These are phyloP conservation scores for Lithosia quadra DNA, from an alignment of 2,888 invertebrate genomes.

Conservation along the genomic window DNA sequence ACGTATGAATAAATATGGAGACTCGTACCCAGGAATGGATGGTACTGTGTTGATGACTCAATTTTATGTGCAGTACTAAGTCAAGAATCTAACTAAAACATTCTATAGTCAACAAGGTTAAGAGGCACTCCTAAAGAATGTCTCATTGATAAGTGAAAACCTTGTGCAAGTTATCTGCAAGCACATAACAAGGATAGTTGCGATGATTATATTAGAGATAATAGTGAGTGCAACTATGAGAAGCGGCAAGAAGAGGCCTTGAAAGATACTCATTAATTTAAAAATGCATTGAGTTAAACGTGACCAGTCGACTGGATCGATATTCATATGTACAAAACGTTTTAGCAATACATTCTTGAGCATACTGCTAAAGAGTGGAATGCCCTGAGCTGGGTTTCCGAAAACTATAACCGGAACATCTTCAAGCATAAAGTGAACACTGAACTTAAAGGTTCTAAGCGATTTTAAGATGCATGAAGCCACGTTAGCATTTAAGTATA, in stretches of 20 bases:
- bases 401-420: background rate
- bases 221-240: background rate
- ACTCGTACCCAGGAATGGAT: background rate
- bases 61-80: background rate
- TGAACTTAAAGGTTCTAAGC: background rate
- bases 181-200: conserved; percentile 2
- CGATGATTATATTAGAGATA: background rate
- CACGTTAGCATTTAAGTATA: background rate
- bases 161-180: conserved; percentile 17
- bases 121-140: conserved; percentile 30
- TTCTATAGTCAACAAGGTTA: conserved; percentile 10
- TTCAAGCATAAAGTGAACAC: no score
- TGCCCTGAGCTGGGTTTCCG: background rate
- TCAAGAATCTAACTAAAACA: background rate
- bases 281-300: background rate
- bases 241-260: background rate
- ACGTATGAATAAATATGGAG: background rate
- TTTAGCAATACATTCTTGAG: no score
- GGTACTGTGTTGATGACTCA: conserved; percentile 26
- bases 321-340: no score
- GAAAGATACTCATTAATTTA: background rate
- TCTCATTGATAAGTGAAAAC: conserved; percentile 17
- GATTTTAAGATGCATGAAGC: background rate
- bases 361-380: no score
- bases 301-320: no score